Evolutionary conservation across 2,113 vertebrate genomes (phyloP), one percentile per base, ranked within the genome.

Genomic region (Campylomormyrus numenius): DNA sequence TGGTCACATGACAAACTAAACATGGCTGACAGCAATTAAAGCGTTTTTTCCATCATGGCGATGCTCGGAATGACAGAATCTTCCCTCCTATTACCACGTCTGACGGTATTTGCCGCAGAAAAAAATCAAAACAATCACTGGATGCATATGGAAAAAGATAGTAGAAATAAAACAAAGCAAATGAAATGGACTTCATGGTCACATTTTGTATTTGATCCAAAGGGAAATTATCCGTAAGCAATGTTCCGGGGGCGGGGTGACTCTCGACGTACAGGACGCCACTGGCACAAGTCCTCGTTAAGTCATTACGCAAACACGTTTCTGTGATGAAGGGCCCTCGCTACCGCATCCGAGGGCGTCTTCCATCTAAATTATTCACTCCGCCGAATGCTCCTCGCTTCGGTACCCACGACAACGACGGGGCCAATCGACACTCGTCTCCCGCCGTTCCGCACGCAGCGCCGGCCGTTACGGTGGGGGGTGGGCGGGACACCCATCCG

Each of bases 1-100:
- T 62, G 46, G 24, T 45, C 35, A 35, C 19, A 24, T 27, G 87
- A 88, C 89, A 66, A 91, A 93, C 92, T 88, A 92, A 91, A 91
- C 66, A 93, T 92, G 56, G 45, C 27, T 19, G 77, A 11, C 50
- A 88, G 56, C 21, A 77, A 93, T 91, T 92, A 92, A 91, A 93
- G 87, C 31, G 58, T 90, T 70, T 80, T 80, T 88, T 74, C 90
- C 70, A 39, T 77, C 31, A 39, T 17, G 70, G 13, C 13, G 11
- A 77, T 1, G 31, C 70, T 39, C 27, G 15, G 31, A 35, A 77
- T 19, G 35, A 39, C 31, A 39, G 27, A 39, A 35, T 77, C 15
- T 6, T 11, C 70, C 70, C 15, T 15, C 70, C 27, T 19, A 19
- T 17, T 77, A 19, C 1, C 70, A 77, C 31, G 5, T 39, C 15